A percentile compares a stretch with the other conserved stretches of the same genome.
Evolutionary conservation across 2,888 invertebrate genomes (phyloP).

Genomic region (Latrodectus elegans): DNA sequence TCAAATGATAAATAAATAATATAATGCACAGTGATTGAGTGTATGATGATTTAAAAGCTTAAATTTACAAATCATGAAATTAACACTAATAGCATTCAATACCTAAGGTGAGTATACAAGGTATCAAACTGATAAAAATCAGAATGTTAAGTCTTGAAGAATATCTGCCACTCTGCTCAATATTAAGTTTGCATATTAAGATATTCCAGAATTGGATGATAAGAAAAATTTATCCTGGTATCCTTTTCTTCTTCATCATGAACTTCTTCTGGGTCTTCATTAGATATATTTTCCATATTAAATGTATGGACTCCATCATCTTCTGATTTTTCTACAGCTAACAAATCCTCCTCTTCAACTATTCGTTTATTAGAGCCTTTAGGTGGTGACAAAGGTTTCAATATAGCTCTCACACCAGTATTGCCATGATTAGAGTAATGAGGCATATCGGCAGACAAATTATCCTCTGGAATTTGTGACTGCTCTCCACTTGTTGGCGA

Average conservation of each 20-base stretch:
- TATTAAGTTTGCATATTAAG: slow-evolving; percentile 29
- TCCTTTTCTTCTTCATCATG: slow-evolving; percentile 21
- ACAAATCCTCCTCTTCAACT: slow-evolving; percentile 52
- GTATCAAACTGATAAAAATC: too few species aligned
- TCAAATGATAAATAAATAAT: too few species aligned
- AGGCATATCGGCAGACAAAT: slow-evolving; percentile 1
- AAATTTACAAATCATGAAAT: too few species aligned
- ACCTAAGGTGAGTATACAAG: too few species aligned
- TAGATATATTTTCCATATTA: slow-evolving; percentile 5
- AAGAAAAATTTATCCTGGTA: slow-evolving; percentile 70
- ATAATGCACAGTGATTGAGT: too few species aligned
- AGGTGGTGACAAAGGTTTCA: slow-evolving; percentile 50
- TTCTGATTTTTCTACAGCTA: slow-evolving; percentile 54
- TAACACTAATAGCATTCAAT: too few species aligned
- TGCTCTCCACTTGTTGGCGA: slow-evolving; percentile 18
- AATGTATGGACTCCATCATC: slow-evolving; percentile 21
- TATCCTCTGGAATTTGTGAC: slow-evolving; percentile 43
- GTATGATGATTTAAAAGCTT: too few species aligned
- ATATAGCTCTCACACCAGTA: slow-evolving; percentile 19
- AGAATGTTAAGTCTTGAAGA: too few species aligned
- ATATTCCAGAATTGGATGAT: slow-evolving; percentile 71
- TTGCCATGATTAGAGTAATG: slow-evolving; percentile 25
- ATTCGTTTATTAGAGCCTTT: slow-evolving; percentile 30
- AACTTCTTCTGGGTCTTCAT: slow-evolving; percentile 10
- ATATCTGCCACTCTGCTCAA: too few species aligned